phyloP scores from a whole-genome alignment of 2,888 invertebrate genomes.

The Dolichopus griseipennis region DNA sequence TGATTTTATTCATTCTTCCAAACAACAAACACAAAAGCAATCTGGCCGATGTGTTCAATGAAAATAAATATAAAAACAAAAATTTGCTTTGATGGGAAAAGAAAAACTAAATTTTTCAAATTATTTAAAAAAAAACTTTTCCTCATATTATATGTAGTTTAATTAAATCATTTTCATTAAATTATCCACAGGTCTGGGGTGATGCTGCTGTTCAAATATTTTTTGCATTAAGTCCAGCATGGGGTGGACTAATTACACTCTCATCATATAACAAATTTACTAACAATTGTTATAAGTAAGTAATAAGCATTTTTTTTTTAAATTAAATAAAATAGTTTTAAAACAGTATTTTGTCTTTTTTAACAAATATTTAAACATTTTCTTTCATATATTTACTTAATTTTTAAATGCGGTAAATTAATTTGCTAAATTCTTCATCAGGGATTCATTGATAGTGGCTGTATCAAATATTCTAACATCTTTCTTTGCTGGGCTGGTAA shows the following conservation, averaged over 20 bases:
- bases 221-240: slow-evolving; percentile 76
- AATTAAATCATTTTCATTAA: no score
- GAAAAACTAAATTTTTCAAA: no score
- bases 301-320: slow-evolving; percentile 2
- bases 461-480: slow-evolving; percentile 69
- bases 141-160: no score
- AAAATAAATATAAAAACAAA: no score
- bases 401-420: no score
- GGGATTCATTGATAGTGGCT: slow-evolving; percentile 67
- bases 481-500: slow-evolving; percentile 71
- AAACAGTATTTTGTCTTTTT: not conserved
- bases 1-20: no score
- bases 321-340: not conserved
- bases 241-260: slow-evolving; percentile 78
- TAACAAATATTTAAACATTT: no score
- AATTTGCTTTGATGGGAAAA: no score
- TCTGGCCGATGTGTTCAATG: no score
- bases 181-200: slow-evolving; percentile 57
- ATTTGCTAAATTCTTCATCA: slow-evolving; percentile 29
- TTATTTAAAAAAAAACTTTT: no score
- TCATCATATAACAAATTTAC: slow-evolving; percentile 78
- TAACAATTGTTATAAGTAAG: slow-evolving; percentile 69
- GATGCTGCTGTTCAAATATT: slow-evolving; percentile 82
- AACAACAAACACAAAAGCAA: no score
- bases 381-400: no score